phyloP scores from a whole-genome alignment of 2,113 vertebrate genomes.

The Ranitomeya variabilis region DNA sequence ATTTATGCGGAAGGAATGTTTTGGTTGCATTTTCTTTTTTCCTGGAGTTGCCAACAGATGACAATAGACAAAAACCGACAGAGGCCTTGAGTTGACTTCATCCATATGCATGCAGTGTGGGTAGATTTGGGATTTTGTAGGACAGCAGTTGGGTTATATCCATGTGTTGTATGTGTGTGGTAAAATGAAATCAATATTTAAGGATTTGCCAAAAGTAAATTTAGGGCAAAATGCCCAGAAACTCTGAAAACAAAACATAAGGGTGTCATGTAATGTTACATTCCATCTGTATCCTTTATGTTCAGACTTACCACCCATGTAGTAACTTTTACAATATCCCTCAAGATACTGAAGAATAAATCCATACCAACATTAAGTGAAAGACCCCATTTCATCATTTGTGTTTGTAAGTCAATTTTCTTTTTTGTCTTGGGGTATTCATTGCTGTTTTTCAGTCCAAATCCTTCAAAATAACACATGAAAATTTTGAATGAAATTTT shows the following conservation, averaged over 20 bases:
- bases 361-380: not conserved
- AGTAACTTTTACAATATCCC: not conserved
- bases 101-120: not conserved
- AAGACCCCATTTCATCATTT: too few species aligned
- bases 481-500: too few species aligned
- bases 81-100: not conserved
- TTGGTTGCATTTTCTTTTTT: not conserved
- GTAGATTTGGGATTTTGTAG: not conserved
- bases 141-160: slow-evolving; percentile 18
- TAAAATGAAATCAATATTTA: slow-evolving; percentile 27
- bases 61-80: not conserved
- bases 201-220: slow-evolving; percentile 3
- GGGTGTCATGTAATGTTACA: not conserved
- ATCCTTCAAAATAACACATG: too few species aligned
- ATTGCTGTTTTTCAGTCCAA: too few species aligned
- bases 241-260: slow-evolving; percentile 8
- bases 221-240: slow-evolving; percentile 40
- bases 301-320: slow-evolving; percentile 24
- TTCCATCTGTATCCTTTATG: slow-evolving; percentile 12
- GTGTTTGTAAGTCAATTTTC: too few species aligned
- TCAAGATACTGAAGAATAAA: not conserved
- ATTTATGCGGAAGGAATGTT: not conserved
- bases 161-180: not conserved
- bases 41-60: not conserved
- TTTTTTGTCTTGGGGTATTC: too few species aligned